Base-by-base conservation (phyloP, 2,113 vertebrate species). In the Ictidomys tridecemlineatus region DNA sequence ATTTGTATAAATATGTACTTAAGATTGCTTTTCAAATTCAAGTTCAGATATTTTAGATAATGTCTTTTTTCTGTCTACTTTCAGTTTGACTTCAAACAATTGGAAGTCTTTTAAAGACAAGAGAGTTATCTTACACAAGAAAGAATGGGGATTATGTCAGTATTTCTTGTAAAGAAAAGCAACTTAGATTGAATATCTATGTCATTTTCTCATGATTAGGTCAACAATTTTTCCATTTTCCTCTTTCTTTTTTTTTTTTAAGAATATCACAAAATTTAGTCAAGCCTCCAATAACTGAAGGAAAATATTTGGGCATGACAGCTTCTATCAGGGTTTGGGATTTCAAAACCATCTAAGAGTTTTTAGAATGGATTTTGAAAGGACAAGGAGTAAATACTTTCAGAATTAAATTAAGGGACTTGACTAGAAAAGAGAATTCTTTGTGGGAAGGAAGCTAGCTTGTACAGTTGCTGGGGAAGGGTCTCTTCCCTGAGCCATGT, bases 71-170 rank as follows among this genome's bases (percentile, higher is more conserved):
- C 85, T 98, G 74, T 93, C 96, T 26, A 39, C 85, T 78, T 97
- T 92, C 92, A 97, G 67, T 96, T 97, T 97, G 83, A 94, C 93
- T 97, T 97, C 94, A 95, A 96, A 96, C 32, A 97, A 98, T 26
- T 98, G 61, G 74, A 95, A 97, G 95, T 97, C 61, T 92, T 98
- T 98, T 98, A 97, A 96, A 96, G 86, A 84, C 8, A 98, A 30
- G 95, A 96, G 88, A 97, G 89, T 92, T 97, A 98, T 98, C 95
- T 96, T 94, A 97, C 97, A 89, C 89, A 97, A 98, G 93, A 16
- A 89, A 98, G 98, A 98, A 98, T 97, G 97, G 96, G 97, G 78
- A 97, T 95, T 94, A 96, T 97, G 84, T 97, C 97, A 98, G 85
- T 98, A 98, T 98, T 98, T 98, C 98, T 98, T 96, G 90, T 30